Conservation (phyloP, 2,797 vertebrate genomes). For the Limnodromus scolopaceus region DNA sequence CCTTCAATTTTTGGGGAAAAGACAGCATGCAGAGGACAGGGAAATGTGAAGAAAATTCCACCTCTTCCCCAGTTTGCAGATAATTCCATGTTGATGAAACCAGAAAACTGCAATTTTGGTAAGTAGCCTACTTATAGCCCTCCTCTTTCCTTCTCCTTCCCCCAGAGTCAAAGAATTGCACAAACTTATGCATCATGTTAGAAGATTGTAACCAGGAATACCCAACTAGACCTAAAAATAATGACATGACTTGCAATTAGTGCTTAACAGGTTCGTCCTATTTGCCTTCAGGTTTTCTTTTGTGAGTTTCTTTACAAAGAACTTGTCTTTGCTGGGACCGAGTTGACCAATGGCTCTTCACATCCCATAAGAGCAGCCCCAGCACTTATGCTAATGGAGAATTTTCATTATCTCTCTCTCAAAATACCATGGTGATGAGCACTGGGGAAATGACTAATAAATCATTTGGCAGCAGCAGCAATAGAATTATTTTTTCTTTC, state of each 20-base stretch:
- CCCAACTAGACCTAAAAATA: background rate
- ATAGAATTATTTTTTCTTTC: background rate
- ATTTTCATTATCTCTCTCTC: background rate
- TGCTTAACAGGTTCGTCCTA: background rate
- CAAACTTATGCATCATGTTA: background rate
- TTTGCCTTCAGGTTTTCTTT: background rate
- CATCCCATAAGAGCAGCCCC: background rate
- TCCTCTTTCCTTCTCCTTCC: background rate
- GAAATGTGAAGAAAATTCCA: background rate
- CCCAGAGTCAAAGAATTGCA: background rate
- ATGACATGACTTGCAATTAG: background rate
- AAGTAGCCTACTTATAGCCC: background rate
- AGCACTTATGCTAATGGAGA: background rate
- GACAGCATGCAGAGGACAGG: background rate
- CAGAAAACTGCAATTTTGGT: background rate
- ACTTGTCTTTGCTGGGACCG: background rate
- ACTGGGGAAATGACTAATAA: conserved; percentile 3
- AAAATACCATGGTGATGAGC: background rate
- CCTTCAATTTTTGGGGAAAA: background rate
- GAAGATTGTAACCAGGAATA: background rate
- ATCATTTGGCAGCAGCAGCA: background rate
- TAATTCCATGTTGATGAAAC: background rate
- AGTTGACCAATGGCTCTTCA: background rate
- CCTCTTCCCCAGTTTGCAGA: background rate
- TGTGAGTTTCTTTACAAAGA: background rate